Conservation (phyloP, 2,888 invertebrate species). For the Macrosiphum euphorbiae region DNA sequence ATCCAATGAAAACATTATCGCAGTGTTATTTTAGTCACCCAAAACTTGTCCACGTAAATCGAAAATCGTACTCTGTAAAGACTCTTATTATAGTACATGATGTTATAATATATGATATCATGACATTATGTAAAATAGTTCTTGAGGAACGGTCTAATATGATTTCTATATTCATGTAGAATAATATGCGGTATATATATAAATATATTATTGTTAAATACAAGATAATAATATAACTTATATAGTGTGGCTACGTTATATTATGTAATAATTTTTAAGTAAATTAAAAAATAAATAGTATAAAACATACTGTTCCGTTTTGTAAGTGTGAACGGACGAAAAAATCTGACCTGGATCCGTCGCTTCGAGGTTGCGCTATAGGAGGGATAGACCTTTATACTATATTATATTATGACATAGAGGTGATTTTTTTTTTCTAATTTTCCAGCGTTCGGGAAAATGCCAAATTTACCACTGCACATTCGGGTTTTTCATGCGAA, state of each 20-base stretch:
- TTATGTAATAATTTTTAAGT: background rate
- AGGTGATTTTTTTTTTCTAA: background rate
- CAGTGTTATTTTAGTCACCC: background rate
- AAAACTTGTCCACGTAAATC: background rate
- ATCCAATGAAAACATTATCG: background rate
- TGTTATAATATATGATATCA: background rate
- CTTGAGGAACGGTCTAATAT: background rate
- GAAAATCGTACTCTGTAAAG: background rate
- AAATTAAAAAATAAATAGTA: background rate
- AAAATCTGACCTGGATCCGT: background rate
- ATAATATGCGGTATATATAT: background rate
- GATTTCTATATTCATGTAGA: background rate
- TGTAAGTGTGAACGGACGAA: background rate
- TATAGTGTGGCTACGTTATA: background rate
- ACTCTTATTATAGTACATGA: background rate
- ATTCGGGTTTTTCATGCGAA: background rate
- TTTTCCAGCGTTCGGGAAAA: background rate
- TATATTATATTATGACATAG: background rate
- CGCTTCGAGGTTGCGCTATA: background rate
- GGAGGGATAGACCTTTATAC: background rate
- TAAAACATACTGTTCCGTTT: background rate
- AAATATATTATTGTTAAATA: background rate
- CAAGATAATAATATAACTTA: background rate
- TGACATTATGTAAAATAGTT: background rate
- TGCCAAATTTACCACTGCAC: background rate